Percentiles rank a stretch among this genome's conserved stretches.
These are phyloP conservation scores for Drosophila emarginata DNA, from an alignment of 2,888 invertebrate genomes.

Conservation along the genomic window DNA sequence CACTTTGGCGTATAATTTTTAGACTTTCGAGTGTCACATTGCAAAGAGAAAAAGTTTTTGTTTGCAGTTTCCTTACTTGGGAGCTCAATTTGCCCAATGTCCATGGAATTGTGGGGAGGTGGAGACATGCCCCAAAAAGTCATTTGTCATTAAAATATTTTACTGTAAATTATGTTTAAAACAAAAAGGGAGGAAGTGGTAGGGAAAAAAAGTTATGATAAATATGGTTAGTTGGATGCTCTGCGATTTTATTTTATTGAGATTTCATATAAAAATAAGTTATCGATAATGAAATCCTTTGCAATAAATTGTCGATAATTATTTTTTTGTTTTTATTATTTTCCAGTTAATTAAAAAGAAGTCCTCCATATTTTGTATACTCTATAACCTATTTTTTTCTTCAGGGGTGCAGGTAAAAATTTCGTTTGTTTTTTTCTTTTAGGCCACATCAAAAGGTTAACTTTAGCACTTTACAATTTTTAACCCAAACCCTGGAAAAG, in stretches of 20 bases:
- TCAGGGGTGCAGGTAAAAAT: background rate
- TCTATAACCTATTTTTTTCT: background rate
- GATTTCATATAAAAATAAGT: background rate
- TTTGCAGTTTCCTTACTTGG: constrained; percentile 41
- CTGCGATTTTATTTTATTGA: background rate
- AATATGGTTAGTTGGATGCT: background rate
- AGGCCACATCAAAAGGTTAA: constrained; percentile 6
- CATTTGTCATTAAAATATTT: constrained; percentile 42
- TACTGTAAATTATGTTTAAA: constrained; percentile 34
- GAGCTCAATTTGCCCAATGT: background rate
- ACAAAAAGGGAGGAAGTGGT: background rate
- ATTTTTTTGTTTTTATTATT: background rate
- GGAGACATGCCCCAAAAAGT: constrained; percentile 8
- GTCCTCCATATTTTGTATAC: background rate
- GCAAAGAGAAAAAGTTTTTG: constrained; percentile 42
- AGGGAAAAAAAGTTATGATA: background rate
- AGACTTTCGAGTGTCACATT: constrained; percentile 54
- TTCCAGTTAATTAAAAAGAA: background rate
- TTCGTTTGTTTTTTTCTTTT: background rate
- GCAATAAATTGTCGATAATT: background rate
- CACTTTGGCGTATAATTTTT: constrained; percentile 45
- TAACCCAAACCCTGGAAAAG: constrained; percentile 27
- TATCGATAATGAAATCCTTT: background rate
- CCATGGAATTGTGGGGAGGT: background rate
- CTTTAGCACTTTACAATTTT: constrained; percentile 9